Evolutionary conservation across 2,113 vertebrate species (phyloP).

Genomic region (Halcyon malimbica): DNA sequence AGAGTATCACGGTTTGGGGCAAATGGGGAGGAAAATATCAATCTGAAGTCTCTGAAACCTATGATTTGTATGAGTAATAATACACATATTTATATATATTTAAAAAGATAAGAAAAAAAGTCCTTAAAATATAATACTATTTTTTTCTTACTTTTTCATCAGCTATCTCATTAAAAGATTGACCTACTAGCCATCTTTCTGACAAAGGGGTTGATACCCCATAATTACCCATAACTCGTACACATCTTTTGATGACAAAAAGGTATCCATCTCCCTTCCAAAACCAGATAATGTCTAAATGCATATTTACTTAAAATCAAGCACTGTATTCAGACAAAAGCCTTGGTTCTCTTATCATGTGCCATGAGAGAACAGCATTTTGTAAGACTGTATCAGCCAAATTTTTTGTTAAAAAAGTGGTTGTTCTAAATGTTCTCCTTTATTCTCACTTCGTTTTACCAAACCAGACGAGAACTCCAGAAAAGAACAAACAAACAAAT

Average conservation of each 20-base stretch:
- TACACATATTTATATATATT: neutral
- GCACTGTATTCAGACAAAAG: neutral
- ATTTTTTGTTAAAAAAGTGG: neutral
- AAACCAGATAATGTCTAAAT: neutral
- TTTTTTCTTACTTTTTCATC: neutral
- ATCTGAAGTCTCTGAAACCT: neutral
- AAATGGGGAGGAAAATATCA: neutral
- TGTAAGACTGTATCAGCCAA: neutral
- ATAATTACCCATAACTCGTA: neutral
- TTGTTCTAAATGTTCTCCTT: neutral
- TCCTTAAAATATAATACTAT: neutral
- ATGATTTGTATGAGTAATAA: neutral
- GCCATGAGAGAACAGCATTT: neutral
- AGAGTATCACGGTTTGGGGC: neutral
- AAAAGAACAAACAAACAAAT: neutral
- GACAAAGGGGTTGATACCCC: neutral
- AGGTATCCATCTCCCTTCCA: neutral
- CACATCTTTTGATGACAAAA: neutral
- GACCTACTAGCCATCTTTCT: neutral
- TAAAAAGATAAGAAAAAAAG: neutral
- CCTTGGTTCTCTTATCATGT: neutral
- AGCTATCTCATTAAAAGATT: neutral
- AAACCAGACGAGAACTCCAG: neutral
- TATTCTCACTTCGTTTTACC: neutral
- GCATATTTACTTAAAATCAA: neutral